Evolutionary conservation across 1,140 invertebrate species (phyloP), one percentile per base, ranked within the genome.

Genomic region (Euura lappo): DNA sequence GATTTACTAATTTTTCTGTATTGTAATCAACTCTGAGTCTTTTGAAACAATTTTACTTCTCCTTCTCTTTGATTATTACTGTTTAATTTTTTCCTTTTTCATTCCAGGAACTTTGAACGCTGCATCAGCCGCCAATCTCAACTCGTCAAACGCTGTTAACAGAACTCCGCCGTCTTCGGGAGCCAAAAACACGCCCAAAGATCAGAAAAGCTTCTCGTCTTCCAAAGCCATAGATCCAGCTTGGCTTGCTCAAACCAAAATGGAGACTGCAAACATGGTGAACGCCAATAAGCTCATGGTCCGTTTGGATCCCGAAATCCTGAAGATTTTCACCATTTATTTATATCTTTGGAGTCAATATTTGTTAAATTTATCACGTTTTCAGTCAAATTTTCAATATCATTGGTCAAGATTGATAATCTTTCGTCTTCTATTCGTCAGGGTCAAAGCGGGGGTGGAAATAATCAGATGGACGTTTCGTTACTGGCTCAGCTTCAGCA

Each of bases 401-500:
- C 60, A 69, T 44, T 28, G 28, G 28, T 28, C 28, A 28, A 28
- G 28, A 28, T 28, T 1, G 28, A 64, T 47, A 73, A 69, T 72
- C 65, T 77, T 44, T 66, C 45, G 11, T 74, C 2, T 69, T 65
- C 44, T n/a, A 72, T 66, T 68, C 71, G 28, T 70, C 68, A 86
- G 86, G 82, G 80, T 45, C 86, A 87, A 51, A 28, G 28, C 28
- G 28, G 28, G 28, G 78, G 84, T 44, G 83, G 83, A 69, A 71
- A 79, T 10, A 82, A 82, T 79, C 84, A 85, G 73, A 80, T 88
- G 42, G 86, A 87, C 71, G 79, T 81, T 70, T 79, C 83, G 69
- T 82, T 91, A 43, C 80, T 91, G 13, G 87, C 89, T 75, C 90
- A 91, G 77, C 78, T 92, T 68, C 90, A 91, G 81, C 90, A 91